Conservation (phyloP, 2,113 vertebrate genomes). For the Vireo altiloquus region DNA sequence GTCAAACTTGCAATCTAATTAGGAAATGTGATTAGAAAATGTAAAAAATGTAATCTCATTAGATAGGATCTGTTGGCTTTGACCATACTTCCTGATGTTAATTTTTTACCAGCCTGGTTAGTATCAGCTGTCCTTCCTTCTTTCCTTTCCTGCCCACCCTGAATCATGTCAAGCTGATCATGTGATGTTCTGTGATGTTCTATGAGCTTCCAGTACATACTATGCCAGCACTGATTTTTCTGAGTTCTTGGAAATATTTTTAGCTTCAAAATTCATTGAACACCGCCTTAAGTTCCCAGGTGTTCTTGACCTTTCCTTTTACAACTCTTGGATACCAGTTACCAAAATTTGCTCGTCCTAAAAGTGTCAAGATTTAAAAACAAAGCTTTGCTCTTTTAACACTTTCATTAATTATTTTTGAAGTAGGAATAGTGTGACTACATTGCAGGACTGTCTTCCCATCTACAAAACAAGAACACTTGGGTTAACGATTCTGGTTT, state of each 20-base stretch:
- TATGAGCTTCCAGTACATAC: neutral
- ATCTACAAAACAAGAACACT: neutral
- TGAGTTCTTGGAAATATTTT: neutral
- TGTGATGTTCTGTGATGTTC: neutral
- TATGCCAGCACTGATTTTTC: neutral
- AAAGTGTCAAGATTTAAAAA: neutral
- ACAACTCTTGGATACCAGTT: neutral
- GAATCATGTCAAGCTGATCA: neutral
- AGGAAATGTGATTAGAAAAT: slow-evolving; percentile 50
- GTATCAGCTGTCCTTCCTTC: neutral
- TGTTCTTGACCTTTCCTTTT: neutral
- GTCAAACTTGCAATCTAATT: neutral
- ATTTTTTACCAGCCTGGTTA: slow-evolving; percentile 38
- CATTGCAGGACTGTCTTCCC: neutral
- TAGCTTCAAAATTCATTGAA: neutral
- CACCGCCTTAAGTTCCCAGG: neutral
- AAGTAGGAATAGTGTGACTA: neutral
- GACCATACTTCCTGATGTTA: slow-evolving; percentile 25
- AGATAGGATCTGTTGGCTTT: slow-evolving; percentile 20
- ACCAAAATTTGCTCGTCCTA: neutral
- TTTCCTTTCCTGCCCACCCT: neutral
- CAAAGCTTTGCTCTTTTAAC: neutral
- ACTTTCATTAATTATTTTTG: neutral
- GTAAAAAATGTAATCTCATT: slow-evolving; percentile 38
- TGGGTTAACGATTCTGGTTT: neutral